Base-by-base conservation (phyloP, 2,797 vertebrate species). In the Dryobates pubescens region DNA sequence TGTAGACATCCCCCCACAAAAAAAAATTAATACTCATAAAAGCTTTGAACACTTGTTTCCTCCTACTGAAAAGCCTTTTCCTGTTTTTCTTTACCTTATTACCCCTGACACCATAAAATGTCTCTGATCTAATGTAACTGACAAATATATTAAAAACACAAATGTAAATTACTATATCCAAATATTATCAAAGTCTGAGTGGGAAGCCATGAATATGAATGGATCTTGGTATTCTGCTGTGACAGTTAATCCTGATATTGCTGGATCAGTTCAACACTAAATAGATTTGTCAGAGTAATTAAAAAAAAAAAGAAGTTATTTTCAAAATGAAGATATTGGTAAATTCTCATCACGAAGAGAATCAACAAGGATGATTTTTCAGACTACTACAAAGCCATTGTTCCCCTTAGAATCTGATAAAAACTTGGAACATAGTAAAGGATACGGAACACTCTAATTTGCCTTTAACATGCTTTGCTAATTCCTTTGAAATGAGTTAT, bases 401-500 rank as follows among this genome's bases (percentile, higher is more conserved):
- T 56, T 59, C 62, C 75, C 67, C 47, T 70, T 64, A 88, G 82
- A 91, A 81, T 53, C 34, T n/a, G 54, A 93, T 73, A 82, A 77
- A 89, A 10, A 19, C 26, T 91, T 88, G 61, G 29, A 86, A 83
- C 13, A 43, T 77, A 90, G 81, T 62, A 81, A 79, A 90, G 90
- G 74, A 95, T 32, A 87, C 77, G 86, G 57, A 94, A 91, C 73
- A 86, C 7, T 51, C 58, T 69, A 76, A 85, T 86, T 92, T 88
- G 91, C 82, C 82, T 92, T 85, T 78, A 94, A 80, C 29, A 41
- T 18, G 69, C 76, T 90, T 95, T 96, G 77, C 69, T 94, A 86
- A 84, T 90, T 93, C 95, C 75, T 96, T 92, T 95, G 19, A 95
- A 96, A 96, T 89, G 29, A 96, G 80, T 91, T 45, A 90, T 17